Percentiles rank a stretch among this genome's conserved stretches.
phyloP scores from a whole-genome alignment of 2,888 invertebrate species.

The Dasysyrphus tricinctus region DNA sequence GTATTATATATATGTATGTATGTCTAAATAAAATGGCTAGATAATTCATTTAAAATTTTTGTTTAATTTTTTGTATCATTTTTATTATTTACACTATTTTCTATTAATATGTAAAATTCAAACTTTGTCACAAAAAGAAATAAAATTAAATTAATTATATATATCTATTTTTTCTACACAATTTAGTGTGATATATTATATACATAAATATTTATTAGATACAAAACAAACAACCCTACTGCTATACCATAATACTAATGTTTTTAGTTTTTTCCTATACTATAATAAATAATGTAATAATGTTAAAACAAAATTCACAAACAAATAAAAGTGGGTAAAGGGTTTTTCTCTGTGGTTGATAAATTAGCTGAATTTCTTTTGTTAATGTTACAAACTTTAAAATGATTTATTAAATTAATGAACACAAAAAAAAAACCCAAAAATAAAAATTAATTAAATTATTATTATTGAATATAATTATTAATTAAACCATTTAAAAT shows the following conservation, averaged over 20 bases:
- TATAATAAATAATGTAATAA: neutral
- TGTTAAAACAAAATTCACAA: constrained; percentile 16
- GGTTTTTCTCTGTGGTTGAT: constrained; percentile 65
- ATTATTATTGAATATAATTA: constrained; percentile 10
- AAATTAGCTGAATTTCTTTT: constrained; percentile 60
- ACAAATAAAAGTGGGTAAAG: constrained; percentile 38
- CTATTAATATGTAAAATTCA: constrained; percentile 15
- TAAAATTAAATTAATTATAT: neutral
- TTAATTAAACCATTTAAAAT: neutral
- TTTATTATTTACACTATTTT: constrained; percentile 22
- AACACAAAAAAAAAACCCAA: neutral
- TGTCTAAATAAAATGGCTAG: constrained; percentile 65
- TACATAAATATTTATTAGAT: constrained; percentile 28
- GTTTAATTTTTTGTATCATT: constrained; percentile 17
- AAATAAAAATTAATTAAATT: neutral
- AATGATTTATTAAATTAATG: constrained; percentile 33
- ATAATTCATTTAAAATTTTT: constrained; percentile 14
- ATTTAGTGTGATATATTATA: constrained; percentile 62
- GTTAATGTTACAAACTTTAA: constrained; percentile 41
- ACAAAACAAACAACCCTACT: constrained; percentile 18
- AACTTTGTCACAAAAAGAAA: constrained; percentile 12
- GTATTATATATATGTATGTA: neutral
- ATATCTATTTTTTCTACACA: constrained; percentile 44
- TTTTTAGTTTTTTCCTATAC: constrained; percentile 9
- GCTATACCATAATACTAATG: constrained; percentile 7